Evolutionary conservation across 1,140 invertebrate genomes (phyloP).

Genomic region (Drosophila lowei): DNA sequence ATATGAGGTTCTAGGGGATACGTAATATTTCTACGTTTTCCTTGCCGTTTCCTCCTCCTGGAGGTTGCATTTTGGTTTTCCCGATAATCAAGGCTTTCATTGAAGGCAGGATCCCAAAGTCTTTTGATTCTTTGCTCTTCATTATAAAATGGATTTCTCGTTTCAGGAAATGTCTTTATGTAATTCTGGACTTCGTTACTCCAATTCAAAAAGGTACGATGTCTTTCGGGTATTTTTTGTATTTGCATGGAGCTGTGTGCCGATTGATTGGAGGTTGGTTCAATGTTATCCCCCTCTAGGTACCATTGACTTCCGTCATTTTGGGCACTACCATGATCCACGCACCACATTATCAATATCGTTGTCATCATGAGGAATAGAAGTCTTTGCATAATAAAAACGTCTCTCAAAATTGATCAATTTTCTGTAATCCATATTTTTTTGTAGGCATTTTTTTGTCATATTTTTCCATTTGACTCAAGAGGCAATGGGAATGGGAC

Average conservation of each 20-base stretch:
- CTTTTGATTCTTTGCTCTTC: slow-evolving; percentile 1
- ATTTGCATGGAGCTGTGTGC: background rate
- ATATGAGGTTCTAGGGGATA: slow-evolving; percentile 3
- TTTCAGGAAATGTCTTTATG: background rate
- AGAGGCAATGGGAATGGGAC: slow-evolving; percentile 32
- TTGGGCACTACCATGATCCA: background rate
- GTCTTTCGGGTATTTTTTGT: background rate
- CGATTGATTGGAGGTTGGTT: no score
- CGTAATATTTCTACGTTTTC: no score
- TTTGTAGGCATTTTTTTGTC: no score
- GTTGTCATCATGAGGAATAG: slow-evolving; percentile 32
- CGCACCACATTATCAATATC: slow-evolving; percentile 15
- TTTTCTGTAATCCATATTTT: slow-evolving; percentile 32
- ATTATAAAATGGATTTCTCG: no score
- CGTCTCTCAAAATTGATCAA: background rate
- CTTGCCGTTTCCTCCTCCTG: background rate
- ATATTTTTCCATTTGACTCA: slow-evolving; percentile 16
- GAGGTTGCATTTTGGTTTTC: background rate
- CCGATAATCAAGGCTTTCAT: background rate
- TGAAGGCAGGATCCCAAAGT: slow-evolving; percentile 7
- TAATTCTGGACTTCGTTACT: background rate
- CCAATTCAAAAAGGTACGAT: background rate
- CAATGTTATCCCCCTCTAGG: no score
- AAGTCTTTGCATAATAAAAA: slow-evolving; percentile 20
- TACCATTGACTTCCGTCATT: slow-evolving; percentile 3